Evolutionary conservation across 2,888 invertebrate genomes (phyloP), one percentile per base, ranked within the genome.

Genomic region (Standfussiana lucernea): DNA sequence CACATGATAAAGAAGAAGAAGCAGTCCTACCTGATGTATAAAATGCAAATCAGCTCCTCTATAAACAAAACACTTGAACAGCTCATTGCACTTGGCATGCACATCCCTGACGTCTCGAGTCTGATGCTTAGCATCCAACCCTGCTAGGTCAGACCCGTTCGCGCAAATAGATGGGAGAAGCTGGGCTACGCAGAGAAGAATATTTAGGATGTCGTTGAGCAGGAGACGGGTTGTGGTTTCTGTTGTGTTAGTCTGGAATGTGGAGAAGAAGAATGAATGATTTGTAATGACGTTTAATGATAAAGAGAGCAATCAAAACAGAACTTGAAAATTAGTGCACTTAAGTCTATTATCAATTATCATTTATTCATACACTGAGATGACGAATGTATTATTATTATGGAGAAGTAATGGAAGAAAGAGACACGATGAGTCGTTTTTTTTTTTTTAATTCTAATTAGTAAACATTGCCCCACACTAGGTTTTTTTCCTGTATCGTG

Each of bases 41-140:
- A 97, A 97, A 89, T 98, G 98, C 62, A 98, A 93, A 0, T 98
- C 98, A 21, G 98, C 97, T 0, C 98, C 98, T 80, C 98, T 97
- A 67, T 98, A 96, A 18, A 98, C 94, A 24, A 98, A 95, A 80
- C 98, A 98, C 82, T 97, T 97, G 87, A 98, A 97, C 67, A 99
- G 95, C 89, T 98, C 98, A 86, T 98, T 97, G 92, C 98, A 98
- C 92, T 99, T 99, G 0, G 98, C 97, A 90, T 99, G 98, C 24
- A 98, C 97, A 87, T 98, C 98, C 66, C 98, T 96, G n/a, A 98
- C 97, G 71, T 98, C 98, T 83, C 98, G 97, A 18, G 97, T 97
- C 89, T 98, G 97, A 80, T 97, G 96, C 75, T 95, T 96, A 32
- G 97, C 92, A 59, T 97, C 97, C 18, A 97, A 89, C 0, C 98